Base-by-base conservation (phyloP, 2,888 invertebrate genomes). In the Incurvaria masculella region DNA sequence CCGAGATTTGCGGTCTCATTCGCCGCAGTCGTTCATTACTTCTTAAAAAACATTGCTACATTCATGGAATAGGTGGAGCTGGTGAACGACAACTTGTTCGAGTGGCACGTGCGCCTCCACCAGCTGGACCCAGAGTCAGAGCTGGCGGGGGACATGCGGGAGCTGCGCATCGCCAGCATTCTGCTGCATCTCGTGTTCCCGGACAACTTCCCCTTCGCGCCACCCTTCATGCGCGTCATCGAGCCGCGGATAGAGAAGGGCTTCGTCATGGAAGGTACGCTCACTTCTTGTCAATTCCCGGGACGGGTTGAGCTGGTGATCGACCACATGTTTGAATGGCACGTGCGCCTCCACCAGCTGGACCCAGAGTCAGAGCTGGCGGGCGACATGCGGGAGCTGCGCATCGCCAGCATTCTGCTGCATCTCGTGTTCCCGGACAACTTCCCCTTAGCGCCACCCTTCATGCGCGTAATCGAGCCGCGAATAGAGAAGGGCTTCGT, bases 251-350 rank as follows among this genome's bases (percentile, higher is more conserved):
- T 89, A 72, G 89, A 89, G 63, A 88, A 88, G 64, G 92, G 91
- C 38, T 93, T 91, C 64, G 92, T 93, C 19, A 92, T 93, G 92
- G 91, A 92, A 72, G 91, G 85, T 67, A 49, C 17, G 8, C 16
- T 14, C 16, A 27, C 14, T 27, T 27, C 8, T 27, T 27, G n/a
- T n/a, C n/a, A n/a, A n/a, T n/a, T n/a, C n/a, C n/a, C n/a, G n/a
- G n/a, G n/a, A n/a, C n/a, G 84, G 84, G 83, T 91, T 57, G 92
- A 92, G 63, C 75, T 93, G 51, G 88, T 92, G 43, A 89, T 91
- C 63, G 92, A 93, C 68, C 91, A 90, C 70, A 76, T 93, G 38
- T 93, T 87, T 72, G 93, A 93, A 67, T 93, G 93, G 93, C 87
- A 91, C 66, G 89, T 91, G 51, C 84, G 90, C 52, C 74, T 93